A percentile compares a stretch with the other conserved stretches of the same genome.
phyloP scores from a whole-genome alignment of 2,888 invertebrate species.

The Acrobasis suavella region DNA sequence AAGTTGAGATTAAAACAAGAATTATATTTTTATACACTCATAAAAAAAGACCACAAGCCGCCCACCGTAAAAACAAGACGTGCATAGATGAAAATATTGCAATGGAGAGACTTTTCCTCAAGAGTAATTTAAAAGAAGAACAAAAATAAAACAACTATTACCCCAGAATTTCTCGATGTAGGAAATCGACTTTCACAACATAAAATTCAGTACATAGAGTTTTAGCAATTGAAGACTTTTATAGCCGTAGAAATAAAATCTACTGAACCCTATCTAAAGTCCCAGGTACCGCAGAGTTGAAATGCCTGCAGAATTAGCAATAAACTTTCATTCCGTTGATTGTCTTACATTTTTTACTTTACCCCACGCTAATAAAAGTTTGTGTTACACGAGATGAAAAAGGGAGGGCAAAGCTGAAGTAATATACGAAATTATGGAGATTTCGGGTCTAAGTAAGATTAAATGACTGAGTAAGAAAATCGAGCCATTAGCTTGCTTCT shows the following conservation, averaged over 20 bases:
- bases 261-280: slow-evolving; percentile 20
- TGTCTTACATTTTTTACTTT: slow-evolving; percentile 23
- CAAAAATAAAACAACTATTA: slow-evolving; percentile 1
- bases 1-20: not conserved
- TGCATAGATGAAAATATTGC: too few relatives aligned
- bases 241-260: slow-evolving; percentile 20
- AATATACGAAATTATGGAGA: not conserved
- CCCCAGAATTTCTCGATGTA: slow-evolving; percentile 1
- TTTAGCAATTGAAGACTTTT: slow-evolving; percentile 20
- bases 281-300: slow-evolving; percentile 19
- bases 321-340: slow-evolving; percentile 25
- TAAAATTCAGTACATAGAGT: slow-evolving; percentile 14
- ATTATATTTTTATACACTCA: too few relatives aligned
- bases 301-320: slow-evolving; percentile 22
- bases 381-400: slow-evolving; percentile 21
- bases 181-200: slow-evolving; percentile 16
- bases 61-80: too few relatives aligned
- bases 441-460: not conserved
- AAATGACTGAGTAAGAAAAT: too few relatives aligned
- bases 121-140: not conserved
- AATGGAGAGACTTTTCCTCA: not conserved
- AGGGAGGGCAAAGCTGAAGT: not conserved
- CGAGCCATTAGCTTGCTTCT: too few relatives aligned
- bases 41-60: too few relatives aligned
- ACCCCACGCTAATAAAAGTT: slow-evolving; percentile 22